Evolutionary conservation across 2,888 invertebrate genomes (phyloP), one percentile per base, ranked within the genome.

Genomic region (Drosophila acutilabella): DNA sequence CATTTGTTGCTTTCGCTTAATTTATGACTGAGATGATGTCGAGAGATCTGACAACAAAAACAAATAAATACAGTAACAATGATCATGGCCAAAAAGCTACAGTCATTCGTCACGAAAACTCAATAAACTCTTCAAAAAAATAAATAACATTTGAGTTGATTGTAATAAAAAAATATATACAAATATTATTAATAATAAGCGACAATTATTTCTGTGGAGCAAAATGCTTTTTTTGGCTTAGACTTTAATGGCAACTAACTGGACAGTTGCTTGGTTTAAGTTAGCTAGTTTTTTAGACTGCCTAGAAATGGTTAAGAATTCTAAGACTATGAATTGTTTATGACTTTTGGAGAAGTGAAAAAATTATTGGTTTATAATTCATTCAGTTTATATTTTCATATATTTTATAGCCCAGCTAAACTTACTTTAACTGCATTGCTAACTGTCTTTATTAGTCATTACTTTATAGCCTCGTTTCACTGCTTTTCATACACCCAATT

Each of bases 11-110:
- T 60, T 57, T 51, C 23, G 47, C 18, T 53, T 64, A 61, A 71
- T 67, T 75, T 75, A 67, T 75, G 66, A 66, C 38, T 47, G 45
- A 47, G 57, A 57, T 47, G 47, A 57, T 47, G 47, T 38, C 14
- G 16, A 57, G 26, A 57, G 40, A 64, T 52, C 8, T 64, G 42
- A 36, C 36, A 36, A 11, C n/a, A n/a, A 36, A 36, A 36, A 36
- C 4, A 30, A 30, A 7, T 2, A 30, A 30, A 8, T 8, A 30
- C 30, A 30, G 6, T 30, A 26, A 26, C 44, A 57, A 57, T 1
- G n/a, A 72, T 56, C 56, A 56, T 60, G 14, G 42, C 38, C 18
- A 18, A 64, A 50, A 54, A n/a, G 1, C 16, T 2, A 44, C 14
- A 30, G 13, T 23, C 18, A 57, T 74, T 58, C 54, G 57, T 74